Base-by-base conservation (phyloP, 2,888 invertebrate species). In the Malthinus seriepunctatus region DNA sequence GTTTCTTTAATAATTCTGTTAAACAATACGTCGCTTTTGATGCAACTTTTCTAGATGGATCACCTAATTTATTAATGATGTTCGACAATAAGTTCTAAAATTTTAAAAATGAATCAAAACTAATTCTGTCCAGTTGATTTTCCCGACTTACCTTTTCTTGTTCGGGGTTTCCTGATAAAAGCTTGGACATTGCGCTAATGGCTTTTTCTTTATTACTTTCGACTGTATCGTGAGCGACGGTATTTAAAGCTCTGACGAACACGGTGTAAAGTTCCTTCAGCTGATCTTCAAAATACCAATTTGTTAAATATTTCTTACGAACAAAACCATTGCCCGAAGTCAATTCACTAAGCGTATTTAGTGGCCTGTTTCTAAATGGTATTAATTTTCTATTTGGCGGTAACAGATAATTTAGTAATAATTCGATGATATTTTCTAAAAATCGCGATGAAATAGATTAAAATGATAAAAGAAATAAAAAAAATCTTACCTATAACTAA, bases 1-100 rank as follows among this genome's bases (percentile, higher is more conserved):
- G 97, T 67, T 88, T 86, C 63, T 86, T 84, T 0, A 95, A 81
- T 3, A 98, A 79, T 71, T 92, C 91, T 32, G 88, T 88, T 8
- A 99, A 81, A 63, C 93, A 90, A 78, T 93, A 91, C 35, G 94
- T 86, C 1, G 92, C 89, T 79, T 93, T 93, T 0, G 96, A 91
- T 0, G 94, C 95, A 0, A 97, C 88, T 69, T 92, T 90, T 67
- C 88, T 86, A 8, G 86, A 85, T 0, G 97, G 97, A 81, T 99
- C 98, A 8, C 98, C 98, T 8, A 99, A 82, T 78, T 99, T 98
- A 77, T 99, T 98, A 2, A 97, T 89, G 45, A 99, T 79, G 73
- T 90, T 85, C 0, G 86, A 82, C 1, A 98, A 78, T 4, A 99
- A 79, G 73, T 87, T 86, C 84, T 23, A 23, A 2, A 23, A 23